phyloP scores from a whole-genome alignment of 1,140 invertebrate genomes.

The Dicyema japonicum region DNA sequence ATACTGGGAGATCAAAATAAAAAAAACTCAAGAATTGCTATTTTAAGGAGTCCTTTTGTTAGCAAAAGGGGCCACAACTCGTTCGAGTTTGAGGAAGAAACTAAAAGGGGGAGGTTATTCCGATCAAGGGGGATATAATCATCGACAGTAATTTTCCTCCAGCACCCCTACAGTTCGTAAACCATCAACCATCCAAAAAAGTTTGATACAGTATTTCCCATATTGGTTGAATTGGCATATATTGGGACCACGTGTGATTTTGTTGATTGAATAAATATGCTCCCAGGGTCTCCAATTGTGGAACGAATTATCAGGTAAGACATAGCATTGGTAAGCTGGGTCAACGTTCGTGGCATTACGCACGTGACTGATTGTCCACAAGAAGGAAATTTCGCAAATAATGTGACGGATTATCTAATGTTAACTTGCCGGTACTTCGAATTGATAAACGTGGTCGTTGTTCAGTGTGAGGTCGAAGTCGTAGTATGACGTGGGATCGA shows the following conservation, averaged over 20 bases:
- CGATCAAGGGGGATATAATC: constrained; percentile 18
- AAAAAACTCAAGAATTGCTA: constrained; percentile 15
- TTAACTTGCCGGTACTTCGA: background rate
- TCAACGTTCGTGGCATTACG: constrained; percentile 6
- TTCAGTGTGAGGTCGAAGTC: background rate
- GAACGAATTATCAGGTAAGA: constrained; percentile 6
- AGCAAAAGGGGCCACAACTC: constrained; percentile 20
- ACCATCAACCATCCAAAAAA: constrained; percentile 18
- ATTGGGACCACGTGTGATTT: constrained; percentile 16
- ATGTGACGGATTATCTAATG: constrained; percentile 14
- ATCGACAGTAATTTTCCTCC: constrained; percentile 20
- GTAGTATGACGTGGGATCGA: background rate
- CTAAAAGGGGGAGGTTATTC: constrained; percentile 12
- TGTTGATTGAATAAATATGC: constrained; percentile 18
- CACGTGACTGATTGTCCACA: constrained; percentile 12
- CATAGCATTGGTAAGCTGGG: constrained; percentile 2
- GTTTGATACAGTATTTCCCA: constrained; percentile 18
- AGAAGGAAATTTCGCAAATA: constrained; percentile 14
- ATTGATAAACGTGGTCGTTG: background rate
- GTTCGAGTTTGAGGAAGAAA: constrained; percentile 10
- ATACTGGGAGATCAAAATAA: constrained; percentile 8
- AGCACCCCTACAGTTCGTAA: constrained; percentile 15
- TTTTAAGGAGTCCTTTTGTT: constrained; percentile 17
- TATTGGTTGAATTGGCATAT: constrained; percentile 14
- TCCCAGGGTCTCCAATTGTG: constrained; percentile 18